These are phyloP conservation scores for Dicyrtomina minuta DNA, from an alignment of 2,888 invertebrate species.

Conservation along the genomic window DNA sequence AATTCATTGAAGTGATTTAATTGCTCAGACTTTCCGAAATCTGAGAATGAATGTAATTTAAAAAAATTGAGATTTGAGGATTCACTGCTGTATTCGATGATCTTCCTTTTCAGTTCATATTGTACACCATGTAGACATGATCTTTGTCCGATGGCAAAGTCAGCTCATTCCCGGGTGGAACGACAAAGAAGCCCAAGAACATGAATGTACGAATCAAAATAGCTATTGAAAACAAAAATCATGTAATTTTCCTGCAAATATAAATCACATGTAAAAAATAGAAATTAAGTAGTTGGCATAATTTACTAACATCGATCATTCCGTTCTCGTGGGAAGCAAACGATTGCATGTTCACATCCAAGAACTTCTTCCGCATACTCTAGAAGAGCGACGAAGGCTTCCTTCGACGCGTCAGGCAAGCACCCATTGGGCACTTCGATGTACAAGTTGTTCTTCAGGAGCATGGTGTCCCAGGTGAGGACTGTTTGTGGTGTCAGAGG, in stretches of 20 bases:
- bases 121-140: conserved; percentile 66
- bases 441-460: conserved; percentile 76
- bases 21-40: too few species aligned
- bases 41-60: too few species aligned
- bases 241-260: conserved; percentile 15
- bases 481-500: conserved; percentile 75
- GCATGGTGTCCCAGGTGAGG: conserved; percentile 82
- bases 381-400: conserved; percentile 87
- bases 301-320: conserved; percentile 68
- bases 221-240: conserved; percentile 59
- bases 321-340: conserved; percentile 80
- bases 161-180: conserved; percentile 72
- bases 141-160: conserved; percentile 67
- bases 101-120: conserved; percentile 54
- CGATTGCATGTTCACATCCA: conserved; percentile 74
- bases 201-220: conserved; percentile 91
- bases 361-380: conserved; percentile 95
- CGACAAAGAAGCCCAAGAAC: conserved; percentile 90
- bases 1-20: too few species aligned
- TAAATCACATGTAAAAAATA: background rate
- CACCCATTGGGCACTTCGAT: conserved; percentile 84
- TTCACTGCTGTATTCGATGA: too few species aligned
- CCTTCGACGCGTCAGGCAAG: conserved; percentile 88
- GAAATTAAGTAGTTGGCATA: background rate
- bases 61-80: too few species aligned